These are phyloP conservation scores for Tiphia femorata DNA, from an alignment of 2,888 invertebrate genomes.

Conservation along the genomic window DNA sequence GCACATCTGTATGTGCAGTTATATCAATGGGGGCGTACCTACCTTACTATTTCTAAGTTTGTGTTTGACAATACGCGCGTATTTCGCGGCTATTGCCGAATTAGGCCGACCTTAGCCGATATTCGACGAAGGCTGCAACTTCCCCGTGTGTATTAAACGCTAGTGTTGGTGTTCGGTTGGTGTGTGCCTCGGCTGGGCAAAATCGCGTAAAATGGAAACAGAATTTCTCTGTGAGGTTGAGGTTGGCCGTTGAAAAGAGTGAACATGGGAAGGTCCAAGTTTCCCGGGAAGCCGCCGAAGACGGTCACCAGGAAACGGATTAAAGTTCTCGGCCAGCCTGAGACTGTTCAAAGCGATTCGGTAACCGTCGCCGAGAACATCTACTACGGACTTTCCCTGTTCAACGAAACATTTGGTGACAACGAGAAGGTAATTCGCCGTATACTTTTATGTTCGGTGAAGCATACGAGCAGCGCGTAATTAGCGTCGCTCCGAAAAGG, in stretches of 20 bases:
- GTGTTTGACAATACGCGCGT: conserved; percentile 59
- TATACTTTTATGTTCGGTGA: conserved; percentile 12
- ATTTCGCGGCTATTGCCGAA: conserved; percentile 55
- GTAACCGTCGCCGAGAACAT: conserved; percentile 70
- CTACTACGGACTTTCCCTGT: conserved; percentile 67
- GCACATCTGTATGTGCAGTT: not conserved
- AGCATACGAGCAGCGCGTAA: conserved; percentile 8
- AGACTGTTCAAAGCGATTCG: conserved; percentile 69
- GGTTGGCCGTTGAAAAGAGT: conserved; percentile 73
- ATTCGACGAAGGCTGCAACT: conserved; percentile 40
- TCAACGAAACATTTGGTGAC: conserved; percentile 65
- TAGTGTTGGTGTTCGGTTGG: conserved; percentile 54
- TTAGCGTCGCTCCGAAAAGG: conserved; percentile 2
- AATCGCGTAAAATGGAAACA: conserved; percentile 61
- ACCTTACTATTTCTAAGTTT: conserved; percentile 39
- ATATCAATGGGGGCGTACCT: conserved; percentile 4
- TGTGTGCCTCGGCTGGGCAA: conserved; percentile 52
- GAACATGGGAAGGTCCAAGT: conserved; percentile 86
- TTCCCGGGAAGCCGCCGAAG: conserved; percentile 90
- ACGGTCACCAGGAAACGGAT: conserved; percentile 88
- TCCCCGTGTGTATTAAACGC: conserved; percentile 47
- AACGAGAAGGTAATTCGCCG: conserved; percentile 63
- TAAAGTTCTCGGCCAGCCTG: conserved; percentile 80
- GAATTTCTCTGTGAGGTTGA: conserved; percentile 57
- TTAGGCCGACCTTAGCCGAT: conserved; percentile 45